These are phyloP conservation scores for Limenitis camilla DNA, from an alignment of 2,888 invertebrate species.

Conservation along the genomic window DNA sequence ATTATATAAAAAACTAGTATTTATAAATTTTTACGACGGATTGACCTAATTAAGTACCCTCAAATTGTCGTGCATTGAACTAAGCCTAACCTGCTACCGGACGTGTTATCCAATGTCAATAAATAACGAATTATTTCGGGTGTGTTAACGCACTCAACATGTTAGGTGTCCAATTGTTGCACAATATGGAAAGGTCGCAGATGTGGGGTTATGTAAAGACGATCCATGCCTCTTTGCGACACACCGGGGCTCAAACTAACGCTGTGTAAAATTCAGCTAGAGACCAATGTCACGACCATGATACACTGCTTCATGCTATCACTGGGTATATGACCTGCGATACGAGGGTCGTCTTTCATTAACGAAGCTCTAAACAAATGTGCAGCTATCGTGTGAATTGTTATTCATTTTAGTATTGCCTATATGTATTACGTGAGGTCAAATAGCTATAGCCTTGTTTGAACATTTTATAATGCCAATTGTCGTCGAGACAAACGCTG, in stretches of 20 bases:
- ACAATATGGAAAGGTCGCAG: constrained; percentile 40
- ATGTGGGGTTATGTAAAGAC: constrained; percentile 44
- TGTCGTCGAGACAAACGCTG: background rate
- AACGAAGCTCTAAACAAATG: constrained; percentile 29
- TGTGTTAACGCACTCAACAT: constrained; percentile 10
- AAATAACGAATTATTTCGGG: constrained; percentile 8
- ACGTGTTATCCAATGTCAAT: constrained; percentile 1
- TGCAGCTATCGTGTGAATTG: constrained; percentile 28
- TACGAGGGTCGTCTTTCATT: constrained; percentile 37
- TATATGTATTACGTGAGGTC: constrained; percentile 34
- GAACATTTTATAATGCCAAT: constrained; percentile 19
- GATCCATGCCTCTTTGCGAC: constrained; percentile 35
- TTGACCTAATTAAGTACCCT: too few relatives aligned
- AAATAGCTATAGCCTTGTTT: constrained; percentile 28
- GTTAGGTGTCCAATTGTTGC: constrained; percentile 19
- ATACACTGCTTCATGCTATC: constrained; percentile 22
- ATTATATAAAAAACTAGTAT: too few relatives aligned
- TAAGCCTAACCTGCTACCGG: too few relatives aligned
- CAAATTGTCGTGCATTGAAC: too few relatives aligned
- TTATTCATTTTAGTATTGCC: constrained; percentile 26
- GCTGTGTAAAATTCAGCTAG: constrained; percentile 38
- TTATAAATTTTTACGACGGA: too few relatives aligned
- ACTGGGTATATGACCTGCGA: constrained; percentile 47
- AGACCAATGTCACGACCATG: constrained; percentile 65
- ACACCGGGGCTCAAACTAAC: constrained; percentile 38